Evolutionary conservation across 2,888 invertebrate genomes (phyloP), one percentile per base, ranked within the genome.

Genomic region (Tenthredo scrophulariae): DNA sequence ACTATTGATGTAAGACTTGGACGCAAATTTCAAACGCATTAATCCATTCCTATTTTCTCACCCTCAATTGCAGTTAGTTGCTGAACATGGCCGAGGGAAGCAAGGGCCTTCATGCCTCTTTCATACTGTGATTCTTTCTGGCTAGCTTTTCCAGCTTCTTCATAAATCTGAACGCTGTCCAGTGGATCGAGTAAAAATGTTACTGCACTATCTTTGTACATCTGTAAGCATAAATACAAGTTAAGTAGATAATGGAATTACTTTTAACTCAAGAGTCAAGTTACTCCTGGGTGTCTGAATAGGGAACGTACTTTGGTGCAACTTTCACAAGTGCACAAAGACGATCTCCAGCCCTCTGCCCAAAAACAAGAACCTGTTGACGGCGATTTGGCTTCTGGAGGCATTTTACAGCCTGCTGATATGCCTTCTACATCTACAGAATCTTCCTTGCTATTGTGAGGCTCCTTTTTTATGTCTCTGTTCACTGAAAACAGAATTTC

Each of bases 111-210:
- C 91, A 97, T 95, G 13, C 97, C 97, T 89, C 96, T 96, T 89
- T 97, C 97, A 90, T 97, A 97, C 86, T 95, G 96, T 9, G 95
- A 94, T 87, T 95, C 94, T 10, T 93, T 94, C 5, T 92, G 91
- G 83, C 95, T 95, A 85, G 95, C 95, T 93, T 96, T 96, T 18
- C 97, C 97, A 89, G 96, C 95, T 88, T 96, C 96, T 94, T 97
- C 96, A 93, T 98, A 98, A 0, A 96, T 96, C 86, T 95, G 95
- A 0, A 98, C 97, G 0, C 98, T 97, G 91, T 99, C 99, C 88
- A 96, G 96, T 0, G 95, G 94, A 93, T 98, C 98, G 46, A 96
- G 93, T 77, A 99, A 94, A 92, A 96, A 99, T 84, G 95, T 92
- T 3, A 98, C 94, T 46, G 95, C 95, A 77, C 96, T 94, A 33